phyloP scores from a whole-genome alignment of 1,140 invertebrate genomes.

The Calycopis cecrops region DNA sequence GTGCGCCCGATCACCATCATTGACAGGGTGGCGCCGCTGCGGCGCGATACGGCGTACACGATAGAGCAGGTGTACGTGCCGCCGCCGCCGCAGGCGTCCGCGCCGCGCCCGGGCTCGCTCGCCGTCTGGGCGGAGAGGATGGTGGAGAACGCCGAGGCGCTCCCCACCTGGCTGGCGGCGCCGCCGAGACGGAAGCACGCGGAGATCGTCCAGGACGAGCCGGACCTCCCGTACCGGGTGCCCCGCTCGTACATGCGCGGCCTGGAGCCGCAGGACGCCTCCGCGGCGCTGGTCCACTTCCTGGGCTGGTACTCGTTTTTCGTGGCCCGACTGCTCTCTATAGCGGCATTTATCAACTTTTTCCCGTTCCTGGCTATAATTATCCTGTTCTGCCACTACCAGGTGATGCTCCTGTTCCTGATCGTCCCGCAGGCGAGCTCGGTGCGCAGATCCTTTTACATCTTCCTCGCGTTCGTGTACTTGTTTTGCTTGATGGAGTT shows the following conservation, averaged over 20 bases:
- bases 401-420: slow-evolving; percentile 76
- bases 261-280: slow-evolving; percentile 81
- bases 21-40: slow-evolving; percentile 56
- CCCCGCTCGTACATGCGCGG: slow-evolving; percentile 67
- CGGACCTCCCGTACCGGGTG: slow-evolving; percentile 49
- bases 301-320: slow-evolving; percentile 85
- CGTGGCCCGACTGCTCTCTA: slow-evolving; percentile 79
- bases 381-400: slow-evolving; percentile 77
- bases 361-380: slow-evolving; percentile 77
- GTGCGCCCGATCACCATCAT: slow-evolving; percentile 55
- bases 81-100: slow-evolving; percentile 46
- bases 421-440: slow-evolving; percentile 77
- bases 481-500: slow-evolving; percentile 85
- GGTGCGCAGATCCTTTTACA: slow-evolving; percentile 75
- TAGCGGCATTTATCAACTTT: slow-evolving; percentile 82
- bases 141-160: slow-evolving; percentile 58
- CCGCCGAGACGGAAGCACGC: slow-evolving; percentile 52
- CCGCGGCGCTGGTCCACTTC: slow-evolving; percentile 79
- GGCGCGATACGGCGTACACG: slow-evolving; percentile 43
- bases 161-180: slow-evolving; percentile 59
- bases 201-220: slow-evolving; percentile 53
- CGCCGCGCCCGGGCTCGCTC: slow-evolving; percentile 51
- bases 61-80: slow-evolving; percentile 53
- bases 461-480: slow-evolving; percentile 82
- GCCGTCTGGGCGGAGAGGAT: slow-evolving; percentile 62